Evolutionary conservation across 2,888 invertebrate genomes (phyloP).

Genomic region (Leptopilina myrica): DNA sequence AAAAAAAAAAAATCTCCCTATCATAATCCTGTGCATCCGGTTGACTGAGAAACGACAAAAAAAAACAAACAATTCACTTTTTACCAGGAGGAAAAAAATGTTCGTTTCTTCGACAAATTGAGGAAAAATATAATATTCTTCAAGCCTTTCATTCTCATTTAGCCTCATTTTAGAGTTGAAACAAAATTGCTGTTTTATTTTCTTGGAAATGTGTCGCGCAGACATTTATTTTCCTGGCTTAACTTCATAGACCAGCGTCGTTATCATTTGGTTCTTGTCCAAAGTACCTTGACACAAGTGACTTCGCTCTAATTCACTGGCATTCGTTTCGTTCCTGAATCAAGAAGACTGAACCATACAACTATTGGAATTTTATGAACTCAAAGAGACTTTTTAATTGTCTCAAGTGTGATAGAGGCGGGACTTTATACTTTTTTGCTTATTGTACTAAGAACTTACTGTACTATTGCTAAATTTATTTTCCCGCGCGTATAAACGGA

Average conservation of each 20-base stretch:
- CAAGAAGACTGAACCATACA: background rate
- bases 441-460: no score
- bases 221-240: conserved; percentile 23
- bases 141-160: conserved; percentile 13
- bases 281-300: conserved; percentile 36
- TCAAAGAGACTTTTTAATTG: conserved; percentile 26
- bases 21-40: conserved; percentile 25
- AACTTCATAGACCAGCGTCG: background rate
- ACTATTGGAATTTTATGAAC: conserved; percentile 5
- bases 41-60: conserved; percentile 7
- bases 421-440: no score
- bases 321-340: conserved; percentile 14
- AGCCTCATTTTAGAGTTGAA: background rate
- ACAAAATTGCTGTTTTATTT: conserved; percentile 34
- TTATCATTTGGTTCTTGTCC: conserved; percentile 35
- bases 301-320: conserved; percentile 30
- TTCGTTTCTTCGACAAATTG: background rate
- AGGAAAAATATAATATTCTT: background rate
- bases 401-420: background rate
- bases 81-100: no score
- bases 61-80: background rate
- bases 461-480: no score
- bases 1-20: conserved; percentile 9
- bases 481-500: no score
- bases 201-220: conserved; percentile 4